phyloP scores from a whole-genome alignment of 2,888 invertebrate species.

The Agrochola lychnidis region DNA sequence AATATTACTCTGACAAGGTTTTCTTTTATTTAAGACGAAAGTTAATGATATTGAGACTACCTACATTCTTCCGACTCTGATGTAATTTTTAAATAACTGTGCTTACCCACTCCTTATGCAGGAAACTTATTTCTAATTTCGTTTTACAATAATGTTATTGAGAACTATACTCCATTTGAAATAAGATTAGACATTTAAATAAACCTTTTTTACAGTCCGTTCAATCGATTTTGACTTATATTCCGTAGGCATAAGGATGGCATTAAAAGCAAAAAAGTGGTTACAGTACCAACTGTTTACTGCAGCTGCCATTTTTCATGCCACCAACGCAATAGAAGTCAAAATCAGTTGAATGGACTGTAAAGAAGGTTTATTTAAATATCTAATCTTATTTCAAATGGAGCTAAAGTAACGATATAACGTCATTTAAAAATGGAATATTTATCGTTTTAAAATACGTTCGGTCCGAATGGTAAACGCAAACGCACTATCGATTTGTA shows the following conservation, averaged over 20 bases:
- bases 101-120: neutral
- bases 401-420: neutral
- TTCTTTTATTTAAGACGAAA: neutral
- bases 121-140: neutral
- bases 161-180: neutral
- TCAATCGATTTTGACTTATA: no score
- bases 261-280: no score
- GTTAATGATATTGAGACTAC: neutral
- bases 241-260: no score
- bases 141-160: neutral
- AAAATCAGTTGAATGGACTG: no score
- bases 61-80: neutral
- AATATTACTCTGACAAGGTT: conserved; percentile 17
- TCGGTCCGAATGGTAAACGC: neutral
- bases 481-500: neutral
- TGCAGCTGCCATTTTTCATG: no score
- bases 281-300: no score
- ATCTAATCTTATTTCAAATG: no score
- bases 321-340: no score
- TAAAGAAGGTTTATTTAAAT: no score
- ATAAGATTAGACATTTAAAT: no score
- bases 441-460: neutral
- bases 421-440: conserved; percentile 33
- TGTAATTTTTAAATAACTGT: neutral
- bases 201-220: no score